Conservation (phyloP, 2,888 invertebrate species). For the Hemithea aestivaria region DNA sequence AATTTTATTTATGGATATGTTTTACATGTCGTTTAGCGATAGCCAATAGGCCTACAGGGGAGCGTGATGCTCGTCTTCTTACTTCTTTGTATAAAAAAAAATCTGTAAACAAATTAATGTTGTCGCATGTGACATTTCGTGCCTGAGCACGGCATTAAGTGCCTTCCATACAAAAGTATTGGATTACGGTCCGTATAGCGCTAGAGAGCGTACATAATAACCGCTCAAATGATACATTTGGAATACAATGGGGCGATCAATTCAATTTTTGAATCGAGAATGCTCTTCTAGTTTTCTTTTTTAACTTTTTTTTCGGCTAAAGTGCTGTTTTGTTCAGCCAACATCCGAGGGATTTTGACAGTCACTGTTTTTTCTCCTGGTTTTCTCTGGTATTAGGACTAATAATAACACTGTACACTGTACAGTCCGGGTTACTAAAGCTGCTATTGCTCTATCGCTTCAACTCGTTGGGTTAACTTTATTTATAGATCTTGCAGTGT, state of each 20-base stretch:
- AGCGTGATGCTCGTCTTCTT: no score
- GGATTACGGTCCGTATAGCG: conserved; percentile 75
- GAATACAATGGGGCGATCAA: conserved; percentile 80
- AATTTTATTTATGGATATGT: no score
- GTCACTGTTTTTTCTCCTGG: conserved; percentile 74
- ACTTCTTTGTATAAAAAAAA: no score
- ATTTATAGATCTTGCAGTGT: no score
- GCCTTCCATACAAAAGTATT: conserved; percentile 79
- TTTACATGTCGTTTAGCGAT: no score
- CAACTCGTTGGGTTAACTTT: no score
- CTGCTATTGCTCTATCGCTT: no score
- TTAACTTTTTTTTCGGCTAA: conserved; percentile 65
- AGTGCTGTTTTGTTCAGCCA: conserved; percentile 79
- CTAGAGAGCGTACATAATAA: conserved; percentile 76
- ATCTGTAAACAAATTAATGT: conserved; percentile 56
- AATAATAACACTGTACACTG: no score
- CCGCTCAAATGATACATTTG: conserved; percentile 79
- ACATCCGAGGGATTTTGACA: conserved; percentile 75
- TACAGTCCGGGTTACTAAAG: no score
- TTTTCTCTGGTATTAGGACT: conserved; percentile 60
- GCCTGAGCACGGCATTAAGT: conserved; percentile 63
- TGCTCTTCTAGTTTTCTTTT: conserved; percentile 74
- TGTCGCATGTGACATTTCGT: conserved; percentile 57
- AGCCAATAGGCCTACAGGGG: no score
- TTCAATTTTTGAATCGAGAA: conserved; percentile 80